Evolutionary conservation across 2,888 invertebrate genomes (phyloP), one percentile per base, ranked within the genome.

Genomic region (Pelosia muscerda): DNA sequence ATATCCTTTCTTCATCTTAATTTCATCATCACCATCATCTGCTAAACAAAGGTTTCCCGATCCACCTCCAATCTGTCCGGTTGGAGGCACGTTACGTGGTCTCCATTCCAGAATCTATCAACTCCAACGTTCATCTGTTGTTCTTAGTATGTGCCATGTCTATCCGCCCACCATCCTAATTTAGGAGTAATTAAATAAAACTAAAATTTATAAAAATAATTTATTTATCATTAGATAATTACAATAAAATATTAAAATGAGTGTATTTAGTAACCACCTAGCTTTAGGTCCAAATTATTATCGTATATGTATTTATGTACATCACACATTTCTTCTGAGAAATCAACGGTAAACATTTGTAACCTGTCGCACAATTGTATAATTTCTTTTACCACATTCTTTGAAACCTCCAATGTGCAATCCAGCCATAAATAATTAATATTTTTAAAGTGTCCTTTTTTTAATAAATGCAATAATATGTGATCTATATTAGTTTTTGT

Each of bases 361-460:
- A 95, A 84, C 25, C 84, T 83, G 4, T 90, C 89, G 77, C 95
- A 95, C 68, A 76, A 77, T 63, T 91, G 87, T 66, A 95, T 93
- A 61, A 94, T 80, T 76, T 89, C 84, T 77, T 86, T 91, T 5
- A 93, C 88, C 34, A 92, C 90, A 62, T 85, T 79, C 66, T 90
- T 91, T 0, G 95, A 92, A 22, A 95, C 91, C 72, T 90, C 92
- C 63, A 95, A 84, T 6, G 95, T 94, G 77, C 94, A 94, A 75
- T 95, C 95, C 76, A 95, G 85, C 94, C 95, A 95, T 64, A 95
- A 81, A 77, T 85, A 86, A 59, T 81, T 81, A 1, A 95, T 74
- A 77, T 90, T 89, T 62, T 81, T 90, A 53, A 95, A 87, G 82
- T 86, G 85, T 69, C 93, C 92, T 69, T 88, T 92, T 26, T 87